Percentiles rank a stretch among this genome's conserved stretches.
Conservation (phyloP, 2,797 vertebrate species). For the Erethizon dorsatum region DNA sequence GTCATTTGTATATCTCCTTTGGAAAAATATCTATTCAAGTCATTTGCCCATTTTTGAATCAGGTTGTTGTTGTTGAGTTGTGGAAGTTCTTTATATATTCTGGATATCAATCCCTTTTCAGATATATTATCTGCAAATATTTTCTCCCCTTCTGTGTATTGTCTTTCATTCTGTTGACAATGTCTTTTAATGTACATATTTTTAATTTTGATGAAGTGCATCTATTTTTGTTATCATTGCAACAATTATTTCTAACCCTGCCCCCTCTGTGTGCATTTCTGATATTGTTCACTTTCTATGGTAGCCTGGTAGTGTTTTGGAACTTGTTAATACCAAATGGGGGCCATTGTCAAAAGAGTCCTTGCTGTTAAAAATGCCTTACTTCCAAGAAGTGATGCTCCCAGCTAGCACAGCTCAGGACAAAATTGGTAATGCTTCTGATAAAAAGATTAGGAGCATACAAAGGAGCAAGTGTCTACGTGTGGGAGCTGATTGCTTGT, state of each 20-base stretch:
- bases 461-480: conserved; percentile 31
- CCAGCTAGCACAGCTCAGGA: neutral
- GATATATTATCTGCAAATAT: neutral
- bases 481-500: conserved; percentile 63
- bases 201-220: neutral
- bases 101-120: neutral
- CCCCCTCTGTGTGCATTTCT: neutral
- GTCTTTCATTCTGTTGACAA: neutral
- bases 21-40: neutral
- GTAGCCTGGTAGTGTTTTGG: neutral
- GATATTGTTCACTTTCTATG: neutral
- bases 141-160: neutral
- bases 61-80: neutral
- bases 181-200: neutral
- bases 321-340: neutral
- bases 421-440: conserved; percentile 11
- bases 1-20: neutral
- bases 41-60: neutral
- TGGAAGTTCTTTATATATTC: neutral
- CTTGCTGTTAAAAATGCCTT: neutral
- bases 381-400: neutral
- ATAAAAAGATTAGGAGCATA: conserved; percentile 55
- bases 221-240: neutral
- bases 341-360: neutral
- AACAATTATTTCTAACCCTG: neutral